Base-by-base conservation (phyloP, 2,888 invertebrate genomes). In the Epistrophe grossulariae region DNA sequence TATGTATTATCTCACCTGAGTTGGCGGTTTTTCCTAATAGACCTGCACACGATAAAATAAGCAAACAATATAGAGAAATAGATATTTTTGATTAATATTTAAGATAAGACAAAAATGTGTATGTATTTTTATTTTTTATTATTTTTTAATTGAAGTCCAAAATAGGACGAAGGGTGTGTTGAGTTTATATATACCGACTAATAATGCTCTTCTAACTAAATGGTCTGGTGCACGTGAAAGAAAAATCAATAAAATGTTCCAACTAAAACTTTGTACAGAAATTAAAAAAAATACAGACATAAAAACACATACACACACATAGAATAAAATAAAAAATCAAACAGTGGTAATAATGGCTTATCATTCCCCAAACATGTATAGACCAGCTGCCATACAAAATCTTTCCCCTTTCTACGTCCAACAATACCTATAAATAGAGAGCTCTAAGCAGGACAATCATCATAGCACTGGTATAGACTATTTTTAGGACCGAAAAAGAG, bases 21-120 rank as follows among this genome's bases (percentile, higher is more conserved):
- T 89, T 91, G 88, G 91, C 90, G 88, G 92, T 92, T 91, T 93
- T 93, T 91, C 92, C 91, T 91, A 93, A 91, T 79, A 93, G 92
- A 91, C 92, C 93, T 93, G 91, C 81, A 87, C 84, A 87, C 88
- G 81, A 68, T 74, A 83, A 24, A 28, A 77, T 64, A 74, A 68
- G 31, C 28, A 50, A 19, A 50, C 48, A 48, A 35, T 13, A 48
- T 66, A 48, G 66, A 66, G 66, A 88, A 60, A 80, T 68, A 80
- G 70, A 88, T 68, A 85, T 83, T 80, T 68, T 83, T 80, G 82
- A 80, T 76, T 62, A 89, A 78, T 82, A 79, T 79, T 79, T 66
- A 68, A 50, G 50, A 84, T 88, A 81, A 55, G 19, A 31, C n/a
- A 15, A 55, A 55, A 52, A 28, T 64, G 10, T 57, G 48, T 50